Base-by-base conservation (phyloP, 2,888 invertebrate species). In the Idaea biselata region DNA sequence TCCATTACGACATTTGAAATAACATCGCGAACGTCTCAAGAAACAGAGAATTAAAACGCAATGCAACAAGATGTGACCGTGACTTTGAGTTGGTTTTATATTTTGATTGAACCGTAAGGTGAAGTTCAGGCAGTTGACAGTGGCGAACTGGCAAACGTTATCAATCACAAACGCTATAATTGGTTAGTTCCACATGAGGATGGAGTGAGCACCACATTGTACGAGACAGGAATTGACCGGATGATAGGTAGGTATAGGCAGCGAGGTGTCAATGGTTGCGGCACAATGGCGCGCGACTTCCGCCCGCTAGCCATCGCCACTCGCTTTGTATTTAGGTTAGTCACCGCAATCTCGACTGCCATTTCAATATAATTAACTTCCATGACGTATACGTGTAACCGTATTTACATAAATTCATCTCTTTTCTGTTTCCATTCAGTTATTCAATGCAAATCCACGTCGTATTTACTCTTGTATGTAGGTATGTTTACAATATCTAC, bases 291-390 rank as follows among this genome's bases (percentile, higher is more conserved):
- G 81, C 83, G 81, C 78, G 74, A 83, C 84, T 90, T 91, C 91
- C 91, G 91, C 82, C 78, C 79, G 76, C 73, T 75, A 77, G 78
- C 79, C 83, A 83, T 80, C 80, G 83, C 77, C 75, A 68, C 78
- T 78, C 82, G 86, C 87, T 91, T 91, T 91, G 91, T 90, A 91
- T 91, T 89, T 91, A 87, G 91, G 91, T 91, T 91, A 91, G 86
- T 90, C 91, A 91, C 91, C 89, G 88, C 87, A 81, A 89, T 89
- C 87, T 87, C 88, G 77, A 80, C 86, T 84, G 84, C 80, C 83
- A 86, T 89, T 89, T 86, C 82, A 86, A 88, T 88, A 82, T 86
- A 89, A 89, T 89, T 89, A 89, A 85, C 86, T 83, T 80, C 72
- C 75, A 78, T 82, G 81, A 83, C 84, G 82, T 81, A 79, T 78